Base-by-base conservation (phyloP, 1,140 invertebrate genomes). In the Euwallacea similis region DNA sequence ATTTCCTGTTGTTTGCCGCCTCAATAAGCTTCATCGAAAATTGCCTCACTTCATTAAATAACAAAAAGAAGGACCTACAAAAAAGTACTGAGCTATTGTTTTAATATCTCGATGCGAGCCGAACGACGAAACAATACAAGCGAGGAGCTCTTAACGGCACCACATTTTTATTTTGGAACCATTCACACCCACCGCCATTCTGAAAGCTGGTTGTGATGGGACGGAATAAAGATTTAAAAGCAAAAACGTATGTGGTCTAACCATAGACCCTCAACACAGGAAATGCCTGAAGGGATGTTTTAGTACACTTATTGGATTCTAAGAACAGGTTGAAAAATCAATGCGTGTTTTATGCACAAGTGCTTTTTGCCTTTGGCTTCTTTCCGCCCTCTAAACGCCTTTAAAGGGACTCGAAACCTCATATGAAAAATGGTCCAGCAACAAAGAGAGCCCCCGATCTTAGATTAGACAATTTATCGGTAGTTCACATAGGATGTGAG, bases 331-430 rank as follows among this genome's bases (percentile, higher is more conserved):
- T 71, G 69, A 71, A 65, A 71, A 71, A 71, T 71, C 60, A 65
- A 71, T 71, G 69, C 42, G 13, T 65, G 62, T 71, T 71, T 71
- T 71, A 71, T 71, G 69, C 69, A 71, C 69, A 71, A 71, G 69
- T 71, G 69, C 69, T 71, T 71, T 70, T 16, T 63, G 59, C 60
- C 56, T 69, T 63, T 69, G 53, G 50, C 67, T 63, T 69, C 13
- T 59, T 69, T 69, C 67, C 67, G 67, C 59, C 67, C 60, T 63
- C 67, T 21, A 63, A 63, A 63, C 41, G 60, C 59, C 66, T 69
- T 46, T n/a, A 63, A 69, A 63, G 60, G 53, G 55, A 65, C 59
- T 62, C 69, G 62, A 64, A 71, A 64, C 42, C 61, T 59, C 67
- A 63, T 21, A 64, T 43, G 61, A 65, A 55, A 64, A 71, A 65